These are phyloP conservation scores for Salminus brasiliensis DNA, from an alignment of 2,113 vertebrate genomes.

Conservation along the genomic window DNA sequence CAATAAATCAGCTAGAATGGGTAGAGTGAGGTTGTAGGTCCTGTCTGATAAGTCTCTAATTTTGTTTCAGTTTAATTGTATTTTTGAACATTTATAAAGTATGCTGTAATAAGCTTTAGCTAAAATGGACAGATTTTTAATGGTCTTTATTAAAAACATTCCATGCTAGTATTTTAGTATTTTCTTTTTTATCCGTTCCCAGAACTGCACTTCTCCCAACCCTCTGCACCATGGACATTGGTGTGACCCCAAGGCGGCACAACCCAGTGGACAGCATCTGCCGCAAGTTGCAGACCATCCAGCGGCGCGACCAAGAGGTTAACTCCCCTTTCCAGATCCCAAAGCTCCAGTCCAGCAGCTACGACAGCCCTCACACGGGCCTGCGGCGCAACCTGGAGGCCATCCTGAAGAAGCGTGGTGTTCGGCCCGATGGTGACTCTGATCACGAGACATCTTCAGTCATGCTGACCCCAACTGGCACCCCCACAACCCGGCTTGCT, in stretches of 20 bases:
- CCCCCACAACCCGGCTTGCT: not conserved
- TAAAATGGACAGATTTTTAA: too few species aligned
- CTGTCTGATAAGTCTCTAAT: too few species aligned
- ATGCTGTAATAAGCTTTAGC: too few species aligned
- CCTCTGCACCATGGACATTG: slow-evolving; percentile 67
- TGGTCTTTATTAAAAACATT: too few species aligned
- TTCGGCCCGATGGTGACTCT: slow-evolving; percentile 18
- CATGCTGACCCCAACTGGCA: slow-evolving; percentile 28
- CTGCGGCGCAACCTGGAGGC: slow-evolving; percentile 78
- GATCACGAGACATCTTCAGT: slow-evolving; percentile 15
- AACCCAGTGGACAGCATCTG: slow-evolving; percentile 91
- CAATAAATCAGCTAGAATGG: too few species aligned
- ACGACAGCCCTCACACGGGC: slow-evolving; percentile 78
- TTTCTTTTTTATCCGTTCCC: too few species aligned
- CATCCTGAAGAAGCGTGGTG: slow-evolving; percentile 75
- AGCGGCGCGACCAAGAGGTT: slow-evolving; percentile 77
- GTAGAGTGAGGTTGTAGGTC: too few species aligned
- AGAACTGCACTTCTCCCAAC: slow-evolving; percentile 57
- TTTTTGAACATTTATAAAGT: too few species aligned
- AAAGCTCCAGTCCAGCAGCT: slow-evolving; percentile 80
- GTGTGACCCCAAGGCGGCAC: slow-evolving; percentile 72
- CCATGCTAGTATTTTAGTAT: too few species aligned
- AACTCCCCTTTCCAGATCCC: slow-evolving; percentile 81
- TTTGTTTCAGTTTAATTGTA: too few species aligned
- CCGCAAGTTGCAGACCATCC: slow-evolving; percentile 86